Percentiles rank a stretch among this genome's conserved stretches.
These are phyloP conservation scores for Vanessa atalanta DNA, from an alignment of 1,140 invertebrate species.

Conservation along the genomic window DNA sequence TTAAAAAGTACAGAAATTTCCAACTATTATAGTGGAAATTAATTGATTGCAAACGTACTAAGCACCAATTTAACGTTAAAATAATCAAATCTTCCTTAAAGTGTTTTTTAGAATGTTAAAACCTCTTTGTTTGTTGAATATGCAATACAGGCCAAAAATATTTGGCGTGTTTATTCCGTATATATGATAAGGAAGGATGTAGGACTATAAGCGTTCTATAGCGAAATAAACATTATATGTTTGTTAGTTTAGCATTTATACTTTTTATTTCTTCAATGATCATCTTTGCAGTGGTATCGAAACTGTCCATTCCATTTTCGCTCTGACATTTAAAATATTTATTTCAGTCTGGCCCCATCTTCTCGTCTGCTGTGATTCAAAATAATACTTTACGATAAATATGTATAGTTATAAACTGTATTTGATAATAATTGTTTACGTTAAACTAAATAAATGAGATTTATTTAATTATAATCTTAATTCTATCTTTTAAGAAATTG, in stretches of 20 bases:
- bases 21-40: no score
- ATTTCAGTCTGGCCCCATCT: no score
- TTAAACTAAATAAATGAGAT: no score
- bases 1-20: no score
- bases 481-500: no score
- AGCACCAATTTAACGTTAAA: not conserved
- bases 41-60: no score
- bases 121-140: not conserved
- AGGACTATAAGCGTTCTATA: not conserved
- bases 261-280: not conserved
- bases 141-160: not conserved
- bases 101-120: not conserved
- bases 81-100: not conserved
- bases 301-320: not conserved
- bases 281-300: not conserved
- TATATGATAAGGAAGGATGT: conserved; percentile 1
- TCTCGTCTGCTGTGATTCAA: no score
- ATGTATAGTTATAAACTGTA: no score
- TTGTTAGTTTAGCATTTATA: not conserved
- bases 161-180: conserved; percentile 6
- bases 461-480: no score
- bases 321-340: no score
- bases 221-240: not conserved
- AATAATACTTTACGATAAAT: no score
- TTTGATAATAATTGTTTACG: no score